Base-by-base conservation (phyloP, 2,888 invertebrate species). In the Heliconius erato region DNA sequence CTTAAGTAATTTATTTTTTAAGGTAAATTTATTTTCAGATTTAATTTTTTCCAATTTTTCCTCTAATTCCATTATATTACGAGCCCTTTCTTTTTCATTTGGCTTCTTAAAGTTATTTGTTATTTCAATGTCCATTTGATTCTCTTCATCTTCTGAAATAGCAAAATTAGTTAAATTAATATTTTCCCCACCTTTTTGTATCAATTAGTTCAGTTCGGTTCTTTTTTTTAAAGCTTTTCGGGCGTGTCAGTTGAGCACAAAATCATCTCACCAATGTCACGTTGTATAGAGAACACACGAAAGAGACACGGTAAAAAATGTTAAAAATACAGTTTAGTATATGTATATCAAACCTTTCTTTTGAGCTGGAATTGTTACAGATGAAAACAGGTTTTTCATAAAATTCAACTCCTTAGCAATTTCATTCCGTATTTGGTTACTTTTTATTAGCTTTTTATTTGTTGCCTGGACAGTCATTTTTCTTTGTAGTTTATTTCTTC, bases 1-100 rank as follows among this genome's bases (percentile, higher is more conserved):
- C 88, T 97, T 98, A 2, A 96, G 91, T 79, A 97, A 90, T 92
- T 97, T 97, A 82, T 96, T 97, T 91, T 97, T 97, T 76, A 97
- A 96, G 80, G 96, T 96, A 78, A 97, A 94, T 82, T 96, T 97
- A 85, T 96, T 96, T 85, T 96, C 96, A 14, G 97, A 96, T 89
- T 97, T 97, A 0, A 97, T 92, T 89, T 96, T 96, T 84, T 97
- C 95, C 14, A 98, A 91, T 87, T 97, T 96, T 83, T 97, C 95
- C 88, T 97, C 97, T 65, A 98, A 92, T 88, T 97, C 97, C 79
- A 96, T 94, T 84, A 97, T 96, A 77, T 96, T 97, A 82, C 95
- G 94, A 19, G 97, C 97, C 86, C 97, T 92, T 79, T 91, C 91
- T 84, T 91, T 91, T 16, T 92, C 91, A 82, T 91, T 89, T 84